A percentile compares a stretch with the other conserved stretches of the same genome.
Evolutionary conservation across 2,113 vertebrate genomes (phyloP).

Genomic region (Muntiacus reevesi): DNA sequence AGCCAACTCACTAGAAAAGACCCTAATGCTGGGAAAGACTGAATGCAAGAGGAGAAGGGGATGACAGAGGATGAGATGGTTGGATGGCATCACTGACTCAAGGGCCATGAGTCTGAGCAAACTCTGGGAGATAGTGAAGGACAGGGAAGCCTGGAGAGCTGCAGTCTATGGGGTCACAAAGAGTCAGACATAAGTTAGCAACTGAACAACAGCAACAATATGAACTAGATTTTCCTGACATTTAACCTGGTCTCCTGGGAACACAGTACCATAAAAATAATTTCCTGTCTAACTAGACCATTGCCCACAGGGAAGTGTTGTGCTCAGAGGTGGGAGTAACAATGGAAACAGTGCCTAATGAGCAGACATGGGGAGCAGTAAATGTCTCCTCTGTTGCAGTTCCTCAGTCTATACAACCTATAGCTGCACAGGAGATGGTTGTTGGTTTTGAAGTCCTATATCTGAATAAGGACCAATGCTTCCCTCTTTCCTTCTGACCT

Average conservation of each 20-base stretch:
- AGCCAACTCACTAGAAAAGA: background rate
- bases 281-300: background rate
- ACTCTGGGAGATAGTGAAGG: background rate
- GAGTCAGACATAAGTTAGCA: background rate
- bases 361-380: background rate
- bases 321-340: background rate
- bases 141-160: background rate
- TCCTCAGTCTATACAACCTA: rapidly evolving
- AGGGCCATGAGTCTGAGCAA: background rate
- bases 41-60: background rate
- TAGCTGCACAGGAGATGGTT: background rate
- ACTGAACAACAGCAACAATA: background rate
- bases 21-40: background rate
- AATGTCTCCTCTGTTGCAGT: background rate
- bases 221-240: background rate
- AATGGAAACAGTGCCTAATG: background rate
- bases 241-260: background rate
- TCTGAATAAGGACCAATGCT: background rate
- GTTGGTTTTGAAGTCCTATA: background rate
- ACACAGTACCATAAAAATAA: background rate
- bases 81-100: background rate
- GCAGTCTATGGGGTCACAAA: background rate
- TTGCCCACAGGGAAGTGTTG: background rate
- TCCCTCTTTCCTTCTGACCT: background rate
- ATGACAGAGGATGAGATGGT: background rate